Conservation (phyloP, 2,797 vertebrate genomes). For the Paguma larvata region DNA sequence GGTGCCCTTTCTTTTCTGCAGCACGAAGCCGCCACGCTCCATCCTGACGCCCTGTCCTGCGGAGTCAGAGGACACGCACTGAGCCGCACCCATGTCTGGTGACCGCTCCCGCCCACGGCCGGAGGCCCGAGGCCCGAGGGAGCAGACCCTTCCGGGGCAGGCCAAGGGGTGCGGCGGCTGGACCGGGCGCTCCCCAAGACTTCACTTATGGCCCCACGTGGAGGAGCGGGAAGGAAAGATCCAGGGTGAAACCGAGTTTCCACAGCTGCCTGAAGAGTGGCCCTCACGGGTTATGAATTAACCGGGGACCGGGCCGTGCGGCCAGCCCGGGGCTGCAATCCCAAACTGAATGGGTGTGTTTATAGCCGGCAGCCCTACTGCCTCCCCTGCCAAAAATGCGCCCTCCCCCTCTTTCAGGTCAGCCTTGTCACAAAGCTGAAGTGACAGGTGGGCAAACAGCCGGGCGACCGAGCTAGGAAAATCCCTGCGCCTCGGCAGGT, state of each 20-base stretch:
- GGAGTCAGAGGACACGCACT: background rate
- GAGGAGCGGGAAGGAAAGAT: background rate
- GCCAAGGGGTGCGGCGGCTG: background rate
- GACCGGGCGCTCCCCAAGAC: accelerated
- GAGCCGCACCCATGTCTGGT: background rate
- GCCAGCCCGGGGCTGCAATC: slow-evolving; percentile 26
- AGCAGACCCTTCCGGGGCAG: background rate
- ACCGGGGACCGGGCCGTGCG: slow-evolving; percentile 19
- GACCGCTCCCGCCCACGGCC: accelerated
- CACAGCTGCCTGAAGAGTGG: slow-evolving; percentile 19
- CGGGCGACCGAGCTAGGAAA: slow-evolving; percentile 16
- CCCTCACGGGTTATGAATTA: slow-evolving; percentile 74
- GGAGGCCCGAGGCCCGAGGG: background rate
- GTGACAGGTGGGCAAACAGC: slow-evolving; percentile 76
- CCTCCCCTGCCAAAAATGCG: slow-evolving; percentile 74
- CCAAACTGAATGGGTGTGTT: slow-evolving; percentile 77
- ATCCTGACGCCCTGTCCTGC: background rate
- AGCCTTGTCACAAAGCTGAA: slow-evolving; percentile 71
- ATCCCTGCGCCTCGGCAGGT: background rate
- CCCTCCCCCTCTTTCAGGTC: slow-evolving; percentile 64
- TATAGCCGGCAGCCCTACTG: slow-evolving; percentile 82
- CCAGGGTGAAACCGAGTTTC: background rate
- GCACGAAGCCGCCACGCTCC: background rate
- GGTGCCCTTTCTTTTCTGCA: background rate
- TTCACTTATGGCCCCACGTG: background rate